A percentile compares a stretch with the other conserved stretches of the same genome.
Evolutionary conservation across 2,888 invertebrate species (phyloP).

Genomic region (Drosophila lacicola): DNA sequence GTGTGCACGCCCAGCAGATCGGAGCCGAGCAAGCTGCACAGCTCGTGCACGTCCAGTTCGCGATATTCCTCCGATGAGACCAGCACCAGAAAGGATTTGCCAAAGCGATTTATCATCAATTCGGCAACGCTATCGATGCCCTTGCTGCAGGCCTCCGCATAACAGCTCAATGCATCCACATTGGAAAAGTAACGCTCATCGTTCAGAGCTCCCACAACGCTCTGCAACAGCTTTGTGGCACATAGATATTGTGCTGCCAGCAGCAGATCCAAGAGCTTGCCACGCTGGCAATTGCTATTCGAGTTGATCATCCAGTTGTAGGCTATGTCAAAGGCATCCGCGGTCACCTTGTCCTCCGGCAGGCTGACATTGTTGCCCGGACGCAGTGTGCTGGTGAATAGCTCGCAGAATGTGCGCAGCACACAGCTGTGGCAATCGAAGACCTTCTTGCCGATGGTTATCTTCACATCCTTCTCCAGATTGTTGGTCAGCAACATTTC

Average conservation of each 20-base stretch:
- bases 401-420: background rate
- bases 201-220: background rate
- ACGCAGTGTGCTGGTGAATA: background rate
- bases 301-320: slow-evolving; percentile 10
- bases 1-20: slow-evolving; percentile 8
- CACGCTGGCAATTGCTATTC: background rate
- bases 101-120: background rate
- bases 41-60: background rate
- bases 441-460: background rate
- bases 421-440: slow-evolving; percentile 9
- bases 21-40: background rate
- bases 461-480: slow-evolving; percentile 1
- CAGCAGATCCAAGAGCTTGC: background rate
- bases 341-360: background rate
- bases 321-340: background rate
- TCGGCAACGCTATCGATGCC: background rate
- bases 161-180: background rate
- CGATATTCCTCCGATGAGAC: background rate
- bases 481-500: background rate
- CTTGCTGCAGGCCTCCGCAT: background rate
- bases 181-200: background rate
- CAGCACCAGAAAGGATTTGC: background rate
- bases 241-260: background rate
- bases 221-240: background rate
- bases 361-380: background rate